Conservation (phyloP, 1,140 invertebrate species). For the Triops longicaudatus region DNA sequence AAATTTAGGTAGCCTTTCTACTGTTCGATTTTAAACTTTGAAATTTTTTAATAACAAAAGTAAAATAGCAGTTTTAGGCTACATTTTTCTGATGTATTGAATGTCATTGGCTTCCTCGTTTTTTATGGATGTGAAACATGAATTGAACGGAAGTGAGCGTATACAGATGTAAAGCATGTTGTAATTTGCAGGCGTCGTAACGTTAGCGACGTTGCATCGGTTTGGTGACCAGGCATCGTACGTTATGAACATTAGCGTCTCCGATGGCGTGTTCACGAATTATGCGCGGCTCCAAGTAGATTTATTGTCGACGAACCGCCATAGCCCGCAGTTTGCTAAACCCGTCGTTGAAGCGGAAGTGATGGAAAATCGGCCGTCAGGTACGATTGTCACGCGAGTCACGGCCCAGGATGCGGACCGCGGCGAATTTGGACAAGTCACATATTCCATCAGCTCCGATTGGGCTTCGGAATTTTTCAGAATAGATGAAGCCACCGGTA, state of each 20-base stretch:
- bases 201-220: constrained; percentile 55
- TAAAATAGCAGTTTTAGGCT: no score
- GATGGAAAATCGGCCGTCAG: constrained; percentile 41
- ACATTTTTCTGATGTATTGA: no score
- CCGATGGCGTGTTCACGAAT: constrained; percentile 81
- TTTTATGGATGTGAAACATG: no score
- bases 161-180: constrained; percentile 23
- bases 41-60: not conserved
- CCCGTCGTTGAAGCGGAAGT: constrained; percentile 55
- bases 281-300: constrained; percentile 71
- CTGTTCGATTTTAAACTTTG: no score
- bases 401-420: constrained; percentile 71
- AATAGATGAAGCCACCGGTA: constrained; percentile 58
- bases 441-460: constrained; percentile 72
- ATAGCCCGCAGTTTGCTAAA: constrained; percentile 67
- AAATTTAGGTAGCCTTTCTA: no score
- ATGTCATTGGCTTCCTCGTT: no score
- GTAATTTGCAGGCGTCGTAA: constrained; percentile 48
- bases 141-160: no score
- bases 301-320: constrained; percentile 67
- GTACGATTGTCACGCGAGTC: constrained; percentile 39
- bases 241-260: constrained; percentile 76
- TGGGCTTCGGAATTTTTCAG: constrained; percentile 64
- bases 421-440: constrained; percentile 66
- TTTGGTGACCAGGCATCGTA: constrained; percentile 53